Evolutionary conservation across 2,797 vertebrate species (phyloP).

Genomic region (Holocentrus rufus): DNA sequence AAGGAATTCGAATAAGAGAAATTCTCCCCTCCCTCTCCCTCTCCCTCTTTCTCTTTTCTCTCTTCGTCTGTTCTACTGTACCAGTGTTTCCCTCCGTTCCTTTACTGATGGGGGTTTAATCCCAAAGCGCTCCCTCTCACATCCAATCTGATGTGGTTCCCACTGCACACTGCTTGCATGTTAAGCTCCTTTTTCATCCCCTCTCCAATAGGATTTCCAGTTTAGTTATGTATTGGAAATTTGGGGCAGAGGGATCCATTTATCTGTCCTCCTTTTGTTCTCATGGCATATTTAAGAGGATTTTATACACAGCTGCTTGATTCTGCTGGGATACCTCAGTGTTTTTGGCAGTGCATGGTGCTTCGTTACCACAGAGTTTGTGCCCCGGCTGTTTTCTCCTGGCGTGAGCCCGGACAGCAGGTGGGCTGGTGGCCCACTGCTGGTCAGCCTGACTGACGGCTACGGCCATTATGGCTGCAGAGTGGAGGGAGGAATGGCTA

Average conservation of each 20-base stretch:
- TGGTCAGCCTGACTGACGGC: constrained; percentile 38
- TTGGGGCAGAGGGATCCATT: constrained; percentile 54
- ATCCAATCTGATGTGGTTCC: constrained; percentile 58
- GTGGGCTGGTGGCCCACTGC: constrained; percentile 28
- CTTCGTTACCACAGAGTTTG: not conserved
- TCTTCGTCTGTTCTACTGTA: not conserved
- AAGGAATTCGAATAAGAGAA: too few species aligned
- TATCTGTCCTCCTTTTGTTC: constrained; percentile 35
- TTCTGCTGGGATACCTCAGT: not conserved
- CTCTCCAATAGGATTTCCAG: constrained; percentile 54
- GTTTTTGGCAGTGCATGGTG: not conserved
- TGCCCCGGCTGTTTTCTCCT: not conserved
- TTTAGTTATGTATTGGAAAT: constrained; percentile 49
- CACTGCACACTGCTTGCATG: constrained; percentile 29
- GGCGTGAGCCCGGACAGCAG: not conserved
- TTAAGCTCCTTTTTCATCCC: constrained; percentile 65
- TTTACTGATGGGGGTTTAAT: constrained; percentile 49
- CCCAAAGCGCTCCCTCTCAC: constrained; percentile 48
- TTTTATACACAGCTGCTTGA: constrained; percentile 40
- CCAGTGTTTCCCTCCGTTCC: constrained; percentile 16
- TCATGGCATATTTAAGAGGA: constrained; percentile 16
- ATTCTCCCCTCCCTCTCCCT: too few species aligned
- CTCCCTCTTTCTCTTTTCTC: not conserved
- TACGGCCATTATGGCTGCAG: constrained; percentile 42
- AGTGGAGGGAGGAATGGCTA: constrained; percentile 35